Conservation (phyloP, 2,113 vertebrate genomes). For the Melospiza melodia region DNA sequence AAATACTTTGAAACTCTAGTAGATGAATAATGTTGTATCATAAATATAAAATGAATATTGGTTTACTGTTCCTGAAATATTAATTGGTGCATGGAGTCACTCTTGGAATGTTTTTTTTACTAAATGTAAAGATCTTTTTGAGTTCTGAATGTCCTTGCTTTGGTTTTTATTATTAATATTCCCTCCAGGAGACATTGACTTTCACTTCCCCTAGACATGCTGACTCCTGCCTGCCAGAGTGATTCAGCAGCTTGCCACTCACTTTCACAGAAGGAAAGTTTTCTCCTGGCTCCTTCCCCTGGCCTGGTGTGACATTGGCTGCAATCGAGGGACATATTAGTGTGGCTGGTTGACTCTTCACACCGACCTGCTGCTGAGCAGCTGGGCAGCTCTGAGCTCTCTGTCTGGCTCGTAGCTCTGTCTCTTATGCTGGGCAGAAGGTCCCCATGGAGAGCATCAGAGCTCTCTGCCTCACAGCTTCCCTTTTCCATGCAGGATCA, state of each 20-base stretch:
- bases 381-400: background rate
- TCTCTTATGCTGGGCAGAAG: background rate
- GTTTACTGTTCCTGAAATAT: slow-evolving; percentile 62
- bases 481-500: background rate
- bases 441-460: background rate
- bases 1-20: slow-evolving; percentile 42
- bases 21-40: slow-evolving; percentile 54
- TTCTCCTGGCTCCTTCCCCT: slow-evolving; percentile 24
- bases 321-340: background rate
- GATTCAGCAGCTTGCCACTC: slow-evolving; percentile 51
- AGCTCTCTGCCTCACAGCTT: background rate
- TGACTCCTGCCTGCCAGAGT: slow-evolving; percentile 55
- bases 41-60: slow-evolving; percentile 69
- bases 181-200: slow-evolving; percentile 42
- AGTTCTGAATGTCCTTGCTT: slow-evolving; percentile 50
- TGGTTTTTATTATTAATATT: slow-evolving; percentile 56
- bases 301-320: background rate
- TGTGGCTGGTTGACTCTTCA: background rate
- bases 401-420: background rate
- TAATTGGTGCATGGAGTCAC: slow-evolving; percentile 43
- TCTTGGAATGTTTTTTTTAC: slow-evolving; percentile 27
- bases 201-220: slow-evolving; percentile 34
- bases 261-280: slow-evolving; percentile 5
- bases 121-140: slow-evolving; percentile 18
- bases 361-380: background rate